Percentiles rank a stretch among this genome's conserved stretches.
Conservation (phyloP, 2,797 vertebrate species). For the Danio kyathit region DNA sequence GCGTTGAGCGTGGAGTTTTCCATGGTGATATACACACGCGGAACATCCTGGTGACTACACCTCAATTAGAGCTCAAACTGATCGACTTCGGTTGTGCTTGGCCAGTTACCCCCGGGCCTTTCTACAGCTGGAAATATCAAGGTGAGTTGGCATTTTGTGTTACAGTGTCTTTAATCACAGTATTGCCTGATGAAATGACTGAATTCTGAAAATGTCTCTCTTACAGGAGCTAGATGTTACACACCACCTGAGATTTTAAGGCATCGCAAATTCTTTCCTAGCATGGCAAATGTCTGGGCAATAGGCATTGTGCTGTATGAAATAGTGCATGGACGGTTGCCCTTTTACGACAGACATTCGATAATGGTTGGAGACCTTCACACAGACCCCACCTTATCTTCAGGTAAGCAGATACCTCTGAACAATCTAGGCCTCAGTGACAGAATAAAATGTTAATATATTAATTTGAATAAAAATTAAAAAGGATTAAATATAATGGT, state of each 20-base stretch:
- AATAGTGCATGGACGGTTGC: not conserved
- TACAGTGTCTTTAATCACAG: not conserved
- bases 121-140: not conserved
- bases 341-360: not conserved
- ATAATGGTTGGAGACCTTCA: not conserved
- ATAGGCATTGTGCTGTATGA: slow-evolving; percentile 9
- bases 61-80: no score
- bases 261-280: not conserved
- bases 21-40: no score
- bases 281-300: not conserved
- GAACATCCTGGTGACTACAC: no score
- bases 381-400: not conserved
- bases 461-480: no score
- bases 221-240: not conserved
- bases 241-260: not conserved
- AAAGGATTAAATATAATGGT: not conserved
- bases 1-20: not conserved
- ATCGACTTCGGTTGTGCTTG: no score
- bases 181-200: not conserved
- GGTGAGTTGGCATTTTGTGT: not conserved
- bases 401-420: not conserved
- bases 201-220: not conserved
- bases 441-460: not conserved
- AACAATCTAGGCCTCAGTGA: not conserved
- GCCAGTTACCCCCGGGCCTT: not conserved